phyloP scores from a whole-genome alignment of 2,113 vertebrate genomes.

The Procavia capensis region DNA sequence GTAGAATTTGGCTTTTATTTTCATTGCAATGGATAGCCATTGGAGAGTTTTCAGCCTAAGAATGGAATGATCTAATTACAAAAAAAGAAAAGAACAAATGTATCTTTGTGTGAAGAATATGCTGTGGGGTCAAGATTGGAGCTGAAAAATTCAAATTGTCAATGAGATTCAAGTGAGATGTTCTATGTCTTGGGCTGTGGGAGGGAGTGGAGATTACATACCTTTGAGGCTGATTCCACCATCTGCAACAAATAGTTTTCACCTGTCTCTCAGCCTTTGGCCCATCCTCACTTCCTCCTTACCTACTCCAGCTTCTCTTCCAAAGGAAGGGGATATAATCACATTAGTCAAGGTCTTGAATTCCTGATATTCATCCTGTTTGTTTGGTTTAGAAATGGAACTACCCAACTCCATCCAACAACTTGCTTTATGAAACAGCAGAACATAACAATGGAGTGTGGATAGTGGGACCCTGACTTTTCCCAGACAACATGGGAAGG shows the following conservation, averaged over 20 bases:
- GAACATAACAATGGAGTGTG: neutral
- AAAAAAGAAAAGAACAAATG: too few relatives aligned
- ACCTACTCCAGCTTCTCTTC: neutral
- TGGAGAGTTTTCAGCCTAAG: too few relatives aligned
- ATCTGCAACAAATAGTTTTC: neutral
- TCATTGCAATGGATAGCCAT: too few relatives aligned
- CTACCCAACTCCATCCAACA: too few relatives aligned
- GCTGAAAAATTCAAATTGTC: neutral
- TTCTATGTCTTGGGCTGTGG: neutral
- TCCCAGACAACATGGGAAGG: neutral
- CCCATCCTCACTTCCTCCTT: neutral
- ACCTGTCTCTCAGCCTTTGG: neutral
- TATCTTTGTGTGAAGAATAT: neutral
- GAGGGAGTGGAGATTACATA: too few relatives aligned
- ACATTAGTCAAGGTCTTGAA: neutral
- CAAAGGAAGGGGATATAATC: neutral
- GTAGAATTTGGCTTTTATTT: neutral
- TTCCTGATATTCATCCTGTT: neutral
- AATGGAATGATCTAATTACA: neutral
- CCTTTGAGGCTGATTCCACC: neutral
- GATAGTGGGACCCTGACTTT: neutral
- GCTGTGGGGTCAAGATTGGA: neutral
- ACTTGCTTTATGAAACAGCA: neutral
- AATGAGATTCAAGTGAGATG: neutral
- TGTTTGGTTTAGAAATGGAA: neutral